Conservation (phyloP, 2,888 invertebrate species). For the Eristalis pertinax region DNA sequence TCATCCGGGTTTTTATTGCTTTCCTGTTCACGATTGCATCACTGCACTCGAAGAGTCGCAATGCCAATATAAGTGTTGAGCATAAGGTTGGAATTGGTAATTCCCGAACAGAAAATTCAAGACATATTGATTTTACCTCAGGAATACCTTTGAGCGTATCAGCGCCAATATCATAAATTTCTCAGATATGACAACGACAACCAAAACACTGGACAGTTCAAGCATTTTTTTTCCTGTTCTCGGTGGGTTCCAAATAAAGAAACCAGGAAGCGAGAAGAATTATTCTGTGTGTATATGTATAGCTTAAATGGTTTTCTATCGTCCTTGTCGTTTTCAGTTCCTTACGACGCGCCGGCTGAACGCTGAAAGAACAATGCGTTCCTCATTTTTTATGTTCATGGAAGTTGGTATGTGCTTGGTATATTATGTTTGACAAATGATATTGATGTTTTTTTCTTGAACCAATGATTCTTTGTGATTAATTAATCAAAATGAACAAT, state of each 20-base stretch:
- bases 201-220: neutral
- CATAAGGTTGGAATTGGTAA: neutral
- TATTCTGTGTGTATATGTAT: slow-evolving; percentile 21
- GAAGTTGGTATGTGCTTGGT: slow-evolving; percentile 1
- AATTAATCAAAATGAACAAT: slow-evolving; percentile 11
- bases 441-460: slow-evolving; percentile 19
- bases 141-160: slow-evolving; percentile 21
- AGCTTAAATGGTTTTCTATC: neutral
- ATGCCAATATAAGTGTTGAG: neutral
- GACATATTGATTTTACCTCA: slow-evolving; percentile 19
- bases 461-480: slow-evolving; percentile 12
- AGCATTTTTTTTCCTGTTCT: neutral
- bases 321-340: slow-evolving; percentile 20
- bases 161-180: slow-evolving; percentile 19
- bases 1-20: slow-evolving; percentile 41
- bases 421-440: slow-evolving; percentile 25
- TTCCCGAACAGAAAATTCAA: slow-evolving; percentile 3
- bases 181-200: slow-evolving; percentile 9
- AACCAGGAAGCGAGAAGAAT: slow-evolving; percentile 24
- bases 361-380: slow-evolving; percentile 18
- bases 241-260: slow-evolving; percentile 5
- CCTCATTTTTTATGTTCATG: slow-evolving; percentile 20
- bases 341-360: neutral
- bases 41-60: neutral
- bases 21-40: slow-evolving; percentile 38